Evolutionary conservation across 2,888 invertebrate genomes (phyloP).

Genomic region (Tortricodes alternella): DNA sequence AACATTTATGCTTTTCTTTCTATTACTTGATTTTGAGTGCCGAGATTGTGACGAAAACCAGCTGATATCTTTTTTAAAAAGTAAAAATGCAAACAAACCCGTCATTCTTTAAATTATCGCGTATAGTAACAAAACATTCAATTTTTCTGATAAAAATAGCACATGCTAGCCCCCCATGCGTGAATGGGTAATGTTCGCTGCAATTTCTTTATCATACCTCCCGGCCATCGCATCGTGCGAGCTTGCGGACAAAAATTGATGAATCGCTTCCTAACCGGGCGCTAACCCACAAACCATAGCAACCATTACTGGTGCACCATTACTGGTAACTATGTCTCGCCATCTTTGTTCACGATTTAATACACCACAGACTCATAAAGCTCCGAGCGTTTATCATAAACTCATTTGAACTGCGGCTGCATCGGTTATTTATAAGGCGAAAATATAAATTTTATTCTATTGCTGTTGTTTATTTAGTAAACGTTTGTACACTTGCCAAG

Average conservation of each 20-base stretch:
- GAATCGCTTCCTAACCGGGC: slow-evolving; percentile 49
- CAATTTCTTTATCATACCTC: slow-evolving; percentile 31
- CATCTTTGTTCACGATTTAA: slow-evolving; percentile 65
- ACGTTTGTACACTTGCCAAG: too few species aligned
- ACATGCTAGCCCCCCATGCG: slow-evolving; percentile 37
- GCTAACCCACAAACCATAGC: slow-evolving; percentile 30
- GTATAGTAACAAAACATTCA: too few species aligned
- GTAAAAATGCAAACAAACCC: too few species aligned
- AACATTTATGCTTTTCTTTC: too few species aligned
- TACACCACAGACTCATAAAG: slow-evolving; percentile 46
- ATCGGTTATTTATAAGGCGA: neutral
- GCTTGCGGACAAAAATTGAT: slow-evolving; percentile 58
- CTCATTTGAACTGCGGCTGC: slow-evolving; percentile 15
- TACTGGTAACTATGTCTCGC: slow-evolving; percentile 66
- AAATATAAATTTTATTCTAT: neutral
- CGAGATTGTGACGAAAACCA: too few species aligned
- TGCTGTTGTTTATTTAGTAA: too few species aligned
- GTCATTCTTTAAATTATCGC: too few species aligned
- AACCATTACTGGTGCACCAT: slow-evolving; percentile 41
- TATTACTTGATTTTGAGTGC: too few species aligned
- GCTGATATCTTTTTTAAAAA: too few species aligned
- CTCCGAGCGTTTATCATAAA: slow-evolving; percentile 34
- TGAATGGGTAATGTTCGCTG: slow-evolving; percentile 44
- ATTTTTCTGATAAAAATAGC: neutral
- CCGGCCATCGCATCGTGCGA: slow-evolving; percentile 41